Evolutionary conservation across 2,888 invertebrate species (phyloP).

Genomic region (Netelia fuscicornis): DNA sequence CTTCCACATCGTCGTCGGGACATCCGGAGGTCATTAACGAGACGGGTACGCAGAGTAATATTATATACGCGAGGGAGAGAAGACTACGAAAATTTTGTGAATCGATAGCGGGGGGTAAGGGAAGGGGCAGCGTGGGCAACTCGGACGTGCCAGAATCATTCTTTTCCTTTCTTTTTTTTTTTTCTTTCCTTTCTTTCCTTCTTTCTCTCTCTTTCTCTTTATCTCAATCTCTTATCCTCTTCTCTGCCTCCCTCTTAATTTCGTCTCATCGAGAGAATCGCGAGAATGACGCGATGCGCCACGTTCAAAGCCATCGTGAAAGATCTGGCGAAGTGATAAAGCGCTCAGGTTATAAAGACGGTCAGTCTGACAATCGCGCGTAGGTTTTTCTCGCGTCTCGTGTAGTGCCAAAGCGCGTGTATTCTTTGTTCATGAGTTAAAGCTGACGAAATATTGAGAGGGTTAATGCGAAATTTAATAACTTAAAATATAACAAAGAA

Average conservation of each 20-base stretch:
- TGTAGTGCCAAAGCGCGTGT: constrained; percentile 6
- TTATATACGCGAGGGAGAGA: constrained; percentile 54
- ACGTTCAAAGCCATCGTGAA: constrained; percentile 54
- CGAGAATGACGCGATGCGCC: constrained; percentile 57
- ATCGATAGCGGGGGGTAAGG: constrained; percentile 75
- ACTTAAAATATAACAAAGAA: not conserved
- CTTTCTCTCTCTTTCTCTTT: not conserved
- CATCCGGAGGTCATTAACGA: constrained; percentile 65
- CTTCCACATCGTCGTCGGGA: constrained; percentile 65
- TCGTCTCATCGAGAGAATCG: constrained; percentile 34
- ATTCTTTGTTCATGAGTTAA: not conserved
- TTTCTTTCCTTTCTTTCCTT: not conserved
- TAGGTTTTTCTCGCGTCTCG: not conserved
- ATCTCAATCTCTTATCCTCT: not conserved
- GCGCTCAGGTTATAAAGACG: constrained; percentile 61
- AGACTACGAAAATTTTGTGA: constrained; percentile 75
- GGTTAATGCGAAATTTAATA: not conserved
- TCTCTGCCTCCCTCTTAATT: constrained; percentile 12
- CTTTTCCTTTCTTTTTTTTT: constrained; percentile 34
- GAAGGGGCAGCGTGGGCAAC: constrained; percentile 77
- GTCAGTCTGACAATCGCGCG: constrained; percentile 52
- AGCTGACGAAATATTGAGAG: not conserved
- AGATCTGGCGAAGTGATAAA: constrained; percentile 48
- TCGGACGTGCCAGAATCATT: constrained; percentile 72
- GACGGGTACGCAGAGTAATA: constrained; percentile 41